Evolutionary conservation across 2,113 vertebrate genomes (phyloP).

Genomic region (Antigone vipio): DNA sequence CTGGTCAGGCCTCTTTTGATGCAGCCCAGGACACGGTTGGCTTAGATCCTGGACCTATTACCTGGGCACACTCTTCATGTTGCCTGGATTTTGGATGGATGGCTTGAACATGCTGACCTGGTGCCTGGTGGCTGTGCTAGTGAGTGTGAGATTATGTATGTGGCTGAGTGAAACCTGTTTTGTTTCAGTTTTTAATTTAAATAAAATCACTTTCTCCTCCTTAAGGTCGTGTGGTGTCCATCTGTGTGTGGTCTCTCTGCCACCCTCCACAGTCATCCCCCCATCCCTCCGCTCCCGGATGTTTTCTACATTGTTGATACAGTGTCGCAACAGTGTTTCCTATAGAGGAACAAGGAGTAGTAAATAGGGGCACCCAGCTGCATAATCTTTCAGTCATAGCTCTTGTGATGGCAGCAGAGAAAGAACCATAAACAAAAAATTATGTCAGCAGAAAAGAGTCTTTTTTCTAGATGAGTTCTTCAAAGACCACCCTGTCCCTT

Average conservation of each 20-base stretch:
- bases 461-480: neutral
- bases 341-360: neutral
- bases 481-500: neutral
- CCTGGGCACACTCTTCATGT: neutral
- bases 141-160: neutral
- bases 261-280: too few species aligned
- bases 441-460: neutral
- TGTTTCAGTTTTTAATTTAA: neutral
- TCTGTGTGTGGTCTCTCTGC: too few species aligned
- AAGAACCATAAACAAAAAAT: neutral
- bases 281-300: rapidly evolving
- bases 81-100: neutral
- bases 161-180: neutral
- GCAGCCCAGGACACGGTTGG: too few species aligned
- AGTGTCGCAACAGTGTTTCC: neutral
- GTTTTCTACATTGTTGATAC: neutral
- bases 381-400: neutral
- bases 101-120: neutral
- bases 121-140: neutral
- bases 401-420: neutral
- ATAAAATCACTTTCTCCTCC: neutral
- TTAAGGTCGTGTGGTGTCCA: neutral
- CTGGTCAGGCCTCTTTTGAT: too few species aligned
- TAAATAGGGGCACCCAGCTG: neutral
- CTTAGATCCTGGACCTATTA: neutral